phyloP scores from a whole-genome alignment of 2,888 invertebrate species.

The Caenorhabditis doughertyi region DNA sequence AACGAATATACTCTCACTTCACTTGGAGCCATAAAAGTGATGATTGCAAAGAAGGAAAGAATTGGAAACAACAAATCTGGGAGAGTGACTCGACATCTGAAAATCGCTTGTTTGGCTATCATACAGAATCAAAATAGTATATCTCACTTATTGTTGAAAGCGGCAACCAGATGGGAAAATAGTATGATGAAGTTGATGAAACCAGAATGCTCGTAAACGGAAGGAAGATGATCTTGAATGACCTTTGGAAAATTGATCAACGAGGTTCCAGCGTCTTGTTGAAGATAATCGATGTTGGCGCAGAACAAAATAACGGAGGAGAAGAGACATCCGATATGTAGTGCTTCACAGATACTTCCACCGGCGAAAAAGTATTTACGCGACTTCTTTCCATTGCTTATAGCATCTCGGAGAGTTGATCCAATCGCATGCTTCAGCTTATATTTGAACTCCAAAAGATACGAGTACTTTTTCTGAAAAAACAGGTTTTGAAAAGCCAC shows the following conservation, averaged over 20 bases:
- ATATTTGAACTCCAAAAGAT: conserved; percentile 47
- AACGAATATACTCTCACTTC: conserved; percentile 9
- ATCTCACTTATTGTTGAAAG: conserved; percentile 47
- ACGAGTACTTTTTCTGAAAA: conserved; percentile 53
- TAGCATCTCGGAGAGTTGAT: conserved; percentile 40
- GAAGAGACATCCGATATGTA: conserved; percentile 49
- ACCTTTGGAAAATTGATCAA: conserved; percentile 46
- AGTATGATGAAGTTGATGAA: conserved; percentile 6
- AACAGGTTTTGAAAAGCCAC: not conserved
- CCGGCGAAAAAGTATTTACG: conserved; percentile 67
- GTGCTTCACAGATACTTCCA: conserved; percentile 53
- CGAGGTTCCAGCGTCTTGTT: conserved; percentile 55
- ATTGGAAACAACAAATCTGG: conserved; percentile 66
- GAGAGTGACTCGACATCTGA: conserved; percentile 62
- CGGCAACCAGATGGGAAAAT: conserved; percentile 33
- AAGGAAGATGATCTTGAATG: conserved; percentile 1
- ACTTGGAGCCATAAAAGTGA: conserved; percentile 19
- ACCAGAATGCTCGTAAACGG: not conserved
- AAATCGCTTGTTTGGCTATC: not conserved
- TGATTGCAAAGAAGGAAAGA: conserved; percentile 25
- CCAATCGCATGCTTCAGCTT: conserved; percentile 50
- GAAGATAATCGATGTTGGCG: conserved; percentile 63
- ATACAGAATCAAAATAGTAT: not conserved
- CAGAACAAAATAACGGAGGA: conserved; percentile 41
- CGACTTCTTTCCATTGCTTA: conserved; percentile 18